These are phyloP conservation scores for Melangyna quadrimaculata DNA, from an alignment of 2,888 invertebrate genomes.

Conservation along the genomic window DNA sequence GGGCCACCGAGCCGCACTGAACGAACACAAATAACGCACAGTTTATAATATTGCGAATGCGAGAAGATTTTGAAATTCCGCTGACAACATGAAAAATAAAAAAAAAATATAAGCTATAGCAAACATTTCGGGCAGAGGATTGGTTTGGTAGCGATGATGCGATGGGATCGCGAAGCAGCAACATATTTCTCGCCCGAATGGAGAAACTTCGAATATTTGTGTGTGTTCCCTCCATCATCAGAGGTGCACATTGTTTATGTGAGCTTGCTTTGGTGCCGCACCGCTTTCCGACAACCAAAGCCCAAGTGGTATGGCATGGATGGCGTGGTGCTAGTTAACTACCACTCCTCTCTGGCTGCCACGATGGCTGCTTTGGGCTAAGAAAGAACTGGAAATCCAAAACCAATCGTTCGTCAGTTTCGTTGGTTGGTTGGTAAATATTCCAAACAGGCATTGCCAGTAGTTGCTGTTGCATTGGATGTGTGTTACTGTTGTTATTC, in stretches of 20 bases:
- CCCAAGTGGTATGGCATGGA: not conserved
- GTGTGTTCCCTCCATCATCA: constrained; percentile 19
- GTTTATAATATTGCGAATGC: constrained; percentile 21
- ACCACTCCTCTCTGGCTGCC: constrained; percentile 48
- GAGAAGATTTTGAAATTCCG: constrained; percentile 61
- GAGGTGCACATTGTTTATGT: constrained; percentile 55
- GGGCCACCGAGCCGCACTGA: not conserved
- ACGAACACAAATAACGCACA: constrained; percentile 28
- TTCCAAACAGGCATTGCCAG: constrained; percentile 49
- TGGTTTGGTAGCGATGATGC: not conserved
- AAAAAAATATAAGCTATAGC: not conserved
- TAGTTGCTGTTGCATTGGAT: too few species aligned
- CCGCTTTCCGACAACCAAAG: not conserved
- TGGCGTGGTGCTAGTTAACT: too few species aligned
- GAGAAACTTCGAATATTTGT: constrained; percentile 61
- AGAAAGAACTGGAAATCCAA: constrained; percentile 49
- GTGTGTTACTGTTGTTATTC: constrained; percentile 25
- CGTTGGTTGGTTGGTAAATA: constrained; percentile 41
- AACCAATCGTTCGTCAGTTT: constrained; percentile 37
- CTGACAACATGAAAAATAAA: constrained; percentile 11
- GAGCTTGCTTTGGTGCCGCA: not conserved
- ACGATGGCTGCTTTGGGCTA: constrained; percentile 52
- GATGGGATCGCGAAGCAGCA: constrained; percentile 12
- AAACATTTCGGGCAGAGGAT: constrained; percentile 40
- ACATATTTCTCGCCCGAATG: constrained; percentile 48